Evolutionary conservation across 2,888 invertebrate genomes (phyloP).

Genomic region (Hypolimnas misippus): DNA sequence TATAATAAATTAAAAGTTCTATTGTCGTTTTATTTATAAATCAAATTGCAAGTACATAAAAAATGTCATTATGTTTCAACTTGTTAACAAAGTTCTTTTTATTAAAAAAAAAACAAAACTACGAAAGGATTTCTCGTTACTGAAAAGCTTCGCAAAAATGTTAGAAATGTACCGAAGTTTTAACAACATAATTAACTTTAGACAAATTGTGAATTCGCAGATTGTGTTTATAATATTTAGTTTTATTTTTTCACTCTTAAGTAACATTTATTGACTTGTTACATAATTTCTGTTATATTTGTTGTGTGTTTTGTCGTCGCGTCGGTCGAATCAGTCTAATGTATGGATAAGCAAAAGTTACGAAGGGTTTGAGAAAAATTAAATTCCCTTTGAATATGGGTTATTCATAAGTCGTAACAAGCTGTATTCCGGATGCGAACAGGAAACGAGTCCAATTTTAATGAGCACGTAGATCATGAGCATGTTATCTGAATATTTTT

Average conservation of each 20-base stretch:
- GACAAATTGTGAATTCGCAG: not conserved
- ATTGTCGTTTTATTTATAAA: not conserved
- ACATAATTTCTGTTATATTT: not conserved
- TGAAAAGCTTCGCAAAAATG: not conserved
- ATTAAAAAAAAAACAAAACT: not conserved
- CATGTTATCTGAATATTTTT: slow-evolving; percentile 15
- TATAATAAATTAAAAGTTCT: not conserved
- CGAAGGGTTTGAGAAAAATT: slow-evolving; percentile 46
- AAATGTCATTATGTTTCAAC: not conserved
- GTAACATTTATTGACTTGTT: not conserved
- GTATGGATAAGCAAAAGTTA: slow-evolving; percentile 35
- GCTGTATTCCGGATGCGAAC: slow-evolving; percentile 51
- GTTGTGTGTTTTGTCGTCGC: not conserved
- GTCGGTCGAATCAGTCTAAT: slow-evolving; percentile 12
- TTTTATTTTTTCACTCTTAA: not conserved
- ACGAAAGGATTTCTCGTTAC: slow-evolving; percentile 7
- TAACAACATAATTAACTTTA: slow-evolving; percentile 20
- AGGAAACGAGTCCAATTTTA: slow-evolving; percentile 51
- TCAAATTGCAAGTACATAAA: not conserved
- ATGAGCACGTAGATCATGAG: slow-evolving; percentile 42
- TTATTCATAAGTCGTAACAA: slow-evolving; percentile 61
- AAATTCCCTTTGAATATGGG: slow-evolving; percentile 52
- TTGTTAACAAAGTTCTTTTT: slow-evolving; percentile 1
- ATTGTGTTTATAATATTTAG: not conserved
- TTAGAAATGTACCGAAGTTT: slow-evolving; percentile 12